Evolutionary conservation across 2,888 invertebrate genomes (phyloP).

Genomic region (Athripsodes cinereus): DNA sequence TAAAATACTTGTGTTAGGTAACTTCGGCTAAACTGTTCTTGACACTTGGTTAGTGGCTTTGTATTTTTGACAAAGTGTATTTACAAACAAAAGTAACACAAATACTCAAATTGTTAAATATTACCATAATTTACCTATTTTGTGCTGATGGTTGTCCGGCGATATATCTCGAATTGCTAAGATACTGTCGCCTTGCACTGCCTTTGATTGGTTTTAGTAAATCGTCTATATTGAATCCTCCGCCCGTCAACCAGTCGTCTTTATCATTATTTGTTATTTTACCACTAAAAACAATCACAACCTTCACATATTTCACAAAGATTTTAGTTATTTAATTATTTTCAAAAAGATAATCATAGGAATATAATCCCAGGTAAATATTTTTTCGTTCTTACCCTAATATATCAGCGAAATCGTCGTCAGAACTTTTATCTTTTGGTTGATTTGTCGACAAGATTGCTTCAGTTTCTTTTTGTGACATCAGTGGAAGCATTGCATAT

Average conservation of each 20-base stretch:
- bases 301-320: neutral
- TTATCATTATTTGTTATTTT: conserved; percentile 35
- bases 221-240: conserved; percentile 42
- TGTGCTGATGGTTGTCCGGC: conserved; percentile 43
- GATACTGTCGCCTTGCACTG: conserved; percentile 60
- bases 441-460: neutral
- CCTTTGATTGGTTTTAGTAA: conserved; percentile 38
- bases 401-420: conserved; percentile 65
- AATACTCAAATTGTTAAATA: too few relatives aligned
- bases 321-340: too few relatives aligned
- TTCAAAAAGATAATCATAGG: too few relatives aligned
- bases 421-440: conserved; percentile 30
- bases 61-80: too few relatives aligned
- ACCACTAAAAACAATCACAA: conserved; percentile 19
- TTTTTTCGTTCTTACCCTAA: conserved; percentile 52
- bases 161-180: conserved; percentile 62
- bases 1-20: too few relatives aligned
- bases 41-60: too few relatives aligned
- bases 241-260: conserved; percentile 42
- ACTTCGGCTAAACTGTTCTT: too few relatives aligned
- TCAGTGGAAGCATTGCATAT: conserved; percentile 5
- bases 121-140: conserved; percentile 20
- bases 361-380: neutral
- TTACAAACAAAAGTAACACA: too few relatives aligned
- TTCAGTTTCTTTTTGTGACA: conserved; percentile 7